phyloP scores from a whole-genome alignment of 2,888 invertebrate genomes.

The Dorcus hopei region DNA sequence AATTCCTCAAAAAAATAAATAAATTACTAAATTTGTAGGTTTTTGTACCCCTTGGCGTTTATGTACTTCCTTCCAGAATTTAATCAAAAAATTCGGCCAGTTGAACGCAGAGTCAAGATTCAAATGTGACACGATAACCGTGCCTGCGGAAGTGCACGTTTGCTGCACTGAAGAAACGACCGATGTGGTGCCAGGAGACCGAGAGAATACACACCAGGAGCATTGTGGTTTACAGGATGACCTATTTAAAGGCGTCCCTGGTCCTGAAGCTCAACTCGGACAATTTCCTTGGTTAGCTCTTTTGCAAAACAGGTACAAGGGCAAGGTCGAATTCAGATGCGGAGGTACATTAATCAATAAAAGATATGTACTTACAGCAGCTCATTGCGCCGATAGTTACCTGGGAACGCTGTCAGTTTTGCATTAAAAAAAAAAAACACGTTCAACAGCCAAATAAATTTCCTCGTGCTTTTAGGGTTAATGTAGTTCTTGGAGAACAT shows the following conservation, averaged over 20 bases:
- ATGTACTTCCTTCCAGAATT: background rate
- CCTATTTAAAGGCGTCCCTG: slow-evolving; percentile 43
- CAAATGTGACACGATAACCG: slow-evolving; percentile 20
- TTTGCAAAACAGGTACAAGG: slow-evolving; percentile 49
- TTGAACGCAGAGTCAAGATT: slow-evolving; percentile 18
- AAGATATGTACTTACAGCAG: slow-evolving; percentile 60
- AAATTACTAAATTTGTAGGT: background rate
- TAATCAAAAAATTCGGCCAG: background rate
- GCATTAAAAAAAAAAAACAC: too few species aligned
- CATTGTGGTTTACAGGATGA: slow-evolving; percentile 12
- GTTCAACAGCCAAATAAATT: background rate
- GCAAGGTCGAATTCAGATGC: slow-evolving; percentile 46
- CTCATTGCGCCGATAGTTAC: slow-evolving; percentile 54
- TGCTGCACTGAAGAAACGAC: background rate
- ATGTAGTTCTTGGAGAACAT: slow-evolving; percentile 46
- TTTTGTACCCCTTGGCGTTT: slow-evolving; percentile 1
- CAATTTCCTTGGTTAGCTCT: slow-evolving; percentile 65
- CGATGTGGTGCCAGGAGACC: background rate
- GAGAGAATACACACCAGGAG: background rate
- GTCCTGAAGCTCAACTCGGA: slow-evolving; percentile 44
- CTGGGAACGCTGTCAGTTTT: slow-evolving; percentile 44
- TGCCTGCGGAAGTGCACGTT: background rate
- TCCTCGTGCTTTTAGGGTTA: slow-evolving; percentile 16
- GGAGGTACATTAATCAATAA: slow-evolving; percentile 61
- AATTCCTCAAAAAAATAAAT: too few species aligned